Evolutionary conservation across 1,140 invertebrate species (phyloP), one percentile per base, ranked within the genome.

Genomic region (Drosophila auraria): DNA sequence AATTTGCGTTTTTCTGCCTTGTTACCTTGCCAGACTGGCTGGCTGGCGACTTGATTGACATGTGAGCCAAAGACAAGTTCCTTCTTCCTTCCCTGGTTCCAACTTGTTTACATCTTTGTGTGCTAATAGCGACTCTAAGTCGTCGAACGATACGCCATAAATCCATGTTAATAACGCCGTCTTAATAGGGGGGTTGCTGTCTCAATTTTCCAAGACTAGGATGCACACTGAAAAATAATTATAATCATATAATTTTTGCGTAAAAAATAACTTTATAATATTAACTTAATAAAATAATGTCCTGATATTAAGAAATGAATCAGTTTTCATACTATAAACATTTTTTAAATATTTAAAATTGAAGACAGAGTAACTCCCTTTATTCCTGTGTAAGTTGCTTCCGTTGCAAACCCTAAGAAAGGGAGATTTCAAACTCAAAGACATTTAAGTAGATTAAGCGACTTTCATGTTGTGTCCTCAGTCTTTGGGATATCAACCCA

Each of bases 361-460:
- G 8, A 3, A 12, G 4, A n/a, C 2, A 14, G 0, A 23, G 15
- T 20, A 2, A n/a, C 27, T 66, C 5, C 2, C n/a, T 30, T 45
- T 25, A 36, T 63, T 20, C 2, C n/a, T 9, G 59, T 68, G 64
- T 68, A 64, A 47, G 59, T 40, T 49, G 9, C 27, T 30, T 17
- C 14, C 12, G 12, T 3, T 56, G 17, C 40, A 42, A 15, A 3
- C 44, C 23, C n/a, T 11, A 25, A 47, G 38, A 57, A 57, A n/a
- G 69, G 47, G 49, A 66, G 44, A 80, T 64, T 63, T 62, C 23
- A 81, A 83, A 83, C 76, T 82, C 87, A 91, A 91, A 91, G 87
- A 81, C 83, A 91, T 91, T 91, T 91, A 91, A 91, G 87, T 87
- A 81, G 87, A 91, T 91, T 91, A 91, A 91, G 80, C 80, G 87